Evolutionary conservation across 2,888 invertebrate species (phyloP).

Genomic region (Stenoptilia bipunctidactyla): DNA sequence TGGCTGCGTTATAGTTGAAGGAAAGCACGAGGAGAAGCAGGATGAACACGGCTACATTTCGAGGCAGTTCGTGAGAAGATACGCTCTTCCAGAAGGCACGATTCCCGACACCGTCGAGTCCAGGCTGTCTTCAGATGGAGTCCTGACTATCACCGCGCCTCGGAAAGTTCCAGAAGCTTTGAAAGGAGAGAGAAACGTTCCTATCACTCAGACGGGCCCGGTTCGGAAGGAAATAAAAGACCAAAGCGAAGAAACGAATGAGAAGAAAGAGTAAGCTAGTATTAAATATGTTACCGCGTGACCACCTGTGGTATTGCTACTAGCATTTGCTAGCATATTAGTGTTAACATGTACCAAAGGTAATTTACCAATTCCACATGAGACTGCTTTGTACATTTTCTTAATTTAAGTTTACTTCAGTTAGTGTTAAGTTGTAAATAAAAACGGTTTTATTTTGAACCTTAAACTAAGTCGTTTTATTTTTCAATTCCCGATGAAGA

Average conservation of each 20-base stretch:
- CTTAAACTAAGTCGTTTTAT: no score
- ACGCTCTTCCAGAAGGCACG: slow-evolving; percentile 79
- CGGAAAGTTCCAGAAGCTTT: slow-evolving; percentile 27
- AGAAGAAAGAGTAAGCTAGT: neutral
- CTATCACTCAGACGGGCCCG: slow-evolving; percentile 18
- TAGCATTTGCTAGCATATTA: no score
- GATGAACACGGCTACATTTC: slow-evolving; percentile 82
- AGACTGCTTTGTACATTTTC: no score
- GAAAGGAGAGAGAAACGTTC: slow-evolving; percentile 22
- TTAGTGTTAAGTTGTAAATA: no score
- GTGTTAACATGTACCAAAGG: no score
- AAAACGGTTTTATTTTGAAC: no score
- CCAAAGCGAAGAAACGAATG: neutral
- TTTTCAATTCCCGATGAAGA: no score
- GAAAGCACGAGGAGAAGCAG: slow-evolving; percentile 82
- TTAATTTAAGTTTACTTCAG: no score
- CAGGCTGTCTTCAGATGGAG: slow-evolving; percentile 82
- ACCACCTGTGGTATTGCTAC: no score
- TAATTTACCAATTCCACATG: no score
- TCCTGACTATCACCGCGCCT: slow-evolving; percentile 78
- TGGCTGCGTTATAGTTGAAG: slow-evolving; percentile 78
- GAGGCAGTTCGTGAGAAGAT: slow-evolving; percentile 77
- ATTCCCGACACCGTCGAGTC: slow-evolving; percentile 80
- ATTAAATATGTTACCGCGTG: no score
- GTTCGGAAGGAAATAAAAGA: slow-evolving; percentile 12